Evolutionary conservation across 2,113 vertebrate genomes (phyloP).

Genomic region (Callionymus lyra): DNA sequence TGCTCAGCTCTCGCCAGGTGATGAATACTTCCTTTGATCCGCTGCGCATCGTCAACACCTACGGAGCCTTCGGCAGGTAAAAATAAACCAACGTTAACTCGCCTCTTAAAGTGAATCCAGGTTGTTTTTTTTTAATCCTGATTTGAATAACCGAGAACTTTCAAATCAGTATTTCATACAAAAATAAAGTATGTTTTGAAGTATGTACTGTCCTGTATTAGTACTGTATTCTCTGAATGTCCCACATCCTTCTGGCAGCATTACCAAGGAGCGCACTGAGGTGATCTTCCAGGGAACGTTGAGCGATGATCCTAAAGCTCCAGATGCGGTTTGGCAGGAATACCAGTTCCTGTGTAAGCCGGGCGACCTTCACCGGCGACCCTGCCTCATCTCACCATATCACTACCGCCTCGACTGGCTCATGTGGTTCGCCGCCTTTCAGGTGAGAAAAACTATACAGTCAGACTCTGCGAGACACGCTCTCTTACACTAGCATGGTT

Average conservation of each 20-base stretch:
- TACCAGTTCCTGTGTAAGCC: constrained; percentile 93
- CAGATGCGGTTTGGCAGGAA: constrained; percentile 80
- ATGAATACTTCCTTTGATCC: constrained; percentile 93
- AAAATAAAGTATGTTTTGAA: too few relatives aligned
- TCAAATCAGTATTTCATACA: too few relatives aligned
- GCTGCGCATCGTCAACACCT: constrained; percentile 91
- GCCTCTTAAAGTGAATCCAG: too few relatives aligned
- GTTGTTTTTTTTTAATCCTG: too few relatives aligned
- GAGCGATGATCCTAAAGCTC: constrained; percentile 71
- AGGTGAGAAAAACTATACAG: too few relatives aligned
- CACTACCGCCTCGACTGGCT: constrained; percentile 97
- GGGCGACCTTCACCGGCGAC: constrained; percentile 67
- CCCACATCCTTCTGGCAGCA: constrained; percentile 49
- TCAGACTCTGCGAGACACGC: too few relatives aligned
- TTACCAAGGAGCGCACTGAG: constrained; percentile 91
- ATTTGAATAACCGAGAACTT: too few relatives aligned
- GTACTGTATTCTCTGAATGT: too few relatives aligned
- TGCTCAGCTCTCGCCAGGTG: constrained; percentile 79
- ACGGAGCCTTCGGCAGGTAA: constrained; percentile 94
- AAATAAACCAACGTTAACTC: too few relatives aligned
- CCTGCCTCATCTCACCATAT: constrained; percentile 84
- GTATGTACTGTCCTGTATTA: too few relatives aligned
- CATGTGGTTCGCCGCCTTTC: constrained; percentile 96
- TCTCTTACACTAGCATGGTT: neutral
- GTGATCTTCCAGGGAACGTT: constrained; percentile 85